Percentiles rank a stretch among this genome's conserved stretches.
phyloP scores from a whole-genome alignment of 1,140 invertebrate species.

The Drosophila ohnishii region DNA sequence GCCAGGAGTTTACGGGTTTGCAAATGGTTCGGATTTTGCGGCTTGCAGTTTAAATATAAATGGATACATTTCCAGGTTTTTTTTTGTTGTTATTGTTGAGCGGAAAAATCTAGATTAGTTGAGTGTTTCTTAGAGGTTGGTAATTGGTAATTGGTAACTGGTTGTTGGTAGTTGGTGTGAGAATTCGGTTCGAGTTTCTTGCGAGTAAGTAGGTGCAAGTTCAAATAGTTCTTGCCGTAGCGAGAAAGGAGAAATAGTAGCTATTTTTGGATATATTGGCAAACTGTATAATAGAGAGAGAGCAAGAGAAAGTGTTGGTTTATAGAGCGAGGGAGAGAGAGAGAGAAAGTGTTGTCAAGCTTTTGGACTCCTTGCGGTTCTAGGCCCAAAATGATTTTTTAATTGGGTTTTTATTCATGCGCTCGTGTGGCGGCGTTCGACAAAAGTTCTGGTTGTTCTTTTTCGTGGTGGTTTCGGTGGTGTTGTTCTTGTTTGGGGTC shows the following conservation, averaged over 20 bases:
- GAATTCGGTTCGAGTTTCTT: constrained; percentile 45
- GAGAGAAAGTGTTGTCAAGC: constrained; percentile 19
- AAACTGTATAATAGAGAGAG: constrained; percentile 16
- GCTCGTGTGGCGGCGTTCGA: constrained; percentile 46
- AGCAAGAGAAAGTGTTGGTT: constrained; percentile 37
- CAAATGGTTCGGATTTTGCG: constrained; percentile 53
- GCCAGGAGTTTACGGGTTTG: constrained; percentile 71
- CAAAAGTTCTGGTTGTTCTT: constrained; percentile 58
- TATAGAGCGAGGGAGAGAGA: constrained; percentile 24
- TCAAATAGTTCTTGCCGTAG: constrained; percentile 68
- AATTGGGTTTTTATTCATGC: constrained; percentile 41
- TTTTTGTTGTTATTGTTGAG: constrained; percentile 26
- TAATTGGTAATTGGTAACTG: constrained; percentile 27
- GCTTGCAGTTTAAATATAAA: constrained; percentile 27
- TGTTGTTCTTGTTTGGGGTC: constrained; percentile 31
- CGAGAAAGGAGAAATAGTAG: constrained; percentile 27
- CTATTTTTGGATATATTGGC: constrained; percentile 24
- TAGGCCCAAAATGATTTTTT: constrained; percentile 15
- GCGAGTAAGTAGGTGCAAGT: constrained; percentile 60
- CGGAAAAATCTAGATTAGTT: constrained; percentile 47
- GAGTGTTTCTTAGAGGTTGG: constrained; percentile 26
- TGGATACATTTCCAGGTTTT: constrained; percentile 38
- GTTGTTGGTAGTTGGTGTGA: constrained; percentile 36
- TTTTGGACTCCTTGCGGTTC: constrained; percentile 49
- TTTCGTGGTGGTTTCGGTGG: constrained; percentile 26